Conservation (phyloP, 23 tunicate species). For the Pegea sp. region DNA sequence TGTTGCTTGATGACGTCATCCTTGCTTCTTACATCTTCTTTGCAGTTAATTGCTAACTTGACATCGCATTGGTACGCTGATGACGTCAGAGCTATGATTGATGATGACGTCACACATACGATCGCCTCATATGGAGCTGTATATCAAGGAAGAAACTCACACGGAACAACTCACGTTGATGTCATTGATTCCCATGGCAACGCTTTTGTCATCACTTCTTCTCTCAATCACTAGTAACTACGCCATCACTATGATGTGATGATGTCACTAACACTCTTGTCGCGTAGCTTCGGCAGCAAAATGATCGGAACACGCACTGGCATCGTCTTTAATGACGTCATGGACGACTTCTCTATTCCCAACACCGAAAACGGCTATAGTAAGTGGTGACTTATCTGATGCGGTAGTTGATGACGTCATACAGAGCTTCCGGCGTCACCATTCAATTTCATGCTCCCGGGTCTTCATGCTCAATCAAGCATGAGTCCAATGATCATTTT, state of each 20-base stretch:
- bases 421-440: slow-evolving; percentile 82
- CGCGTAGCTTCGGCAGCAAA: slow-evolving; percentile 64
- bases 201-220: slow-evolving; percentile 45
- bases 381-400: no score
- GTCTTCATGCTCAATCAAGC: slow-evolving; percentile 68
- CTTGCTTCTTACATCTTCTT: no score
- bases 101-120: slow-evolving; percentile 25
- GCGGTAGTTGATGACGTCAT: no score
- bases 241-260: no score
- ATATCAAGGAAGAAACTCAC: slow-evolving; percentile 27
- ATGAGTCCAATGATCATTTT: slow-evolving; percentile 65
- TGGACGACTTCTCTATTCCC: slow-evolving; percentile 89
- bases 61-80: slow-evolving; percentile 57
- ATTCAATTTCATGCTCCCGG: slow-evolving; percentile 64
- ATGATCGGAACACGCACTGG: slow-evolving; percentile 78
- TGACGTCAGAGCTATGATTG: slow-evolving; percentile 29
- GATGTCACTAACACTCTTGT: no score
- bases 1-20: no score
- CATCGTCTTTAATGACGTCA: slow-evolving; percentile 86
- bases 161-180: slow-evolving; percentile 60
- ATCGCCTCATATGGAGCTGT: slow-evolving; percentile 38
- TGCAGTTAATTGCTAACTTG: slow-evolving; percentile 41
- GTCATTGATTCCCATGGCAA: slow-evolving; percentile 37
- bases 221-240: slow-evolving; percentile 47
- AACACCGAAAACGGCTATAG: slow-evolving; percentile 66